Evolutionary conservation across 2,113 vertebrate species (phyloP).

Genomic region (Oncorhynchus keta): DNA sequence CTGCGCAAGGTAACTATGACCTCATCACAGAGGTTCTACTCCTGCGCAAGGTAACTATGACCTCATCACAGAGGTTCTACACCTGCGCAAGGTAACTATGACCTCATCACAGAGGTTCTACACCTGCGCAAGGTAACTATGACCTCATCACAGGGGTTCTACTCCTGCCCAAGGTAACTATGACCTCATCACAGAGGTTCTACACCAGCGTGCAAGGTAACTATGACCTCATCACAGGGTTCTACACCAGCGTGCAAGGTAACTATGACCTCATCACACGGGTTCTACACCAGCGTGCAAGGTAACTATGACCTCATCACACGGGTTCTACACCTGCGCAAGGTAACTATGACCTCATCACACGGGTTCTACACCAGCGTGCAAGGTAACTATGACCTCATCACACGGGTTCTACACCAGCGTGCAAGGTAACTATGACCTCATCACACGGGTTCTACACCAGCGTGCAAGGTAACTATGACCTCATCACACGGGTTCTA

Average conservation of each 20-base stretch:
- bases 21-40: slow-evolving; percentile 62
- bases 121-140: slow-evolving; percentile 81
- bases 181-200: no score
- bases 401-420: slow-evolving; percentile 53
- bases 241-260: no score
- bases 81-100: slow-evolving; percentile 15
- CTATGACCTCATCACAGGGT: no score
- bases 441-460: slow-evolving; percentile 78
- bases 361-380: slow-evolving; percentile 78
- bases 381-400: slow-evolving; percentile 71
- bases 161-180: no score
- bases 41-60: slow-evolving; percentile 81
- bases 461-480: slow-evolving; percentile 81
- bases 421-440: slow-evolving; percentile 78
- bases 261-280: no score
- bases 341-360: slow-evolving; percentile 66
- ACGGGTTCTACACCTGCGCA: slow-evolving; percentile 83
- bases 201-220: no score
- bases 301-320: no score
- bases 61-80: slow-evolving; percentile 76
- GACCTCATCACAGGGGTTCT: slow-evolving; percentile 66
- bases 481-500: slow-evolving; percentile 66
- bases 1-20: slow-evolving; percentile 79
- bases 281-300: no score
- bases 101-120: slow-evolving; percentile 76